These are phyloP conservation scores for Drosophila bocki DNA, from an alignment of 1,140 invertebrate genomes.

Conservation along the genomic window DNA sequence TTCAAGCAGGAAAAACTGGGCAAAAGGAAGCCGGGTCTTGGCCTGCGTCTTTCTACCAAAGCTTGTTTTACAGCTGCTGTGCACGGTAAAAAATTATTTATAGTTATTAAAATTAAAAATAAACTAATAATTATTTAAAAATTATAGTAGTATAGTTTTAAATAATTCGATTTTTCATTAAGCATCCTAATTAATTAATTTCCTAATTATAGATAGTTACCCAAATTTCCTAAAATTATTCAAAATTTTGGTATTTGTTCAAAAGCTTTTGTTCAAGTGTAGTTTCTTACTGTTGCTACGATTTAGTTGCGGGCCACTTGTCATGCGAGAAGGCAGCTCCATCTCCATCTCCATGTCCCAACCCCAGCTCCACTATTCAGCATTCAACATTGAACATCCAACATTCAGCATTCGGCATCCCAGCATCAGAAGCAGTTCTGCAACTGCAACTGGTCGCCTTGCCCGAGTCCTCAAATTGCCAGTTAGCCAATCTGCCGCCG, in stretches of 20 bases:
- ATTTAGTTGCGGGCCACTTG: conserved; percentile 67
- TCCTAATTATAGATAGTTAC: too few relatives aligned
- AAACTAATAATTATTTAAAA: too few relatives aligned
- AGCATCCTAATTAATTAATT: too few relatives aligned
- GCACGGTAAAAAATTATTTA: neutral
- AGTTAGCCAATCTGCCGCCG: conserved; percentile 55
- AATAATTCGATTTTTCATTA: too few relatives aligned
- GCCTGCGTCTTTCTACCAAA: conserved; percentile 32
- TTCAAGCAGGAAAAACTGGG: conserved; percentile 7
- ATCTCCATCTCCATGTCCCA: conserved; percentile 1
- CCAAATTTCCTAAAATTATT: too few relatives aligned
- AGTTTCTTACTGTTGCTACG: conserved; percentile 35
- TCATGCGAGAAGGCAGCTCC: conserved; percentile 61
- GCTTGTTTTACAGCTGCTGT: conserved; percentile 55
- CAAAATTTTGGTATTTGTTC: neutral
- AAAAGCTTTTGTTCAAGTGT: neutral
- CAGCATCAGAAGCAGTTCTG: conserved; percentile 51
- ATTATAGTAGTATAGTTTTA: too few relatives aligned
- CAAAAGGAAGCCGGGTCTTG: conserved; percentile 35
- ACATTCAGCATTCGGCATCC: conserved; percentile 23
- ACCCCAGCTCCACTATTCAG: neutral
- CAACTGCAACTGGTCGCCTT: conserved; percentile 47
- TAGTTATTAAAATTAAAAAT: neutral
- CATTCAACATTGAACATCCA: conserved; percentile 28
- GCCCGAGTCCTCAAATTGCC: conserved; percentile 64